phyloP scores from a whole-genome alignment of 2,113 vertebrate species.

The Oreocharis arfaki region DNA sequence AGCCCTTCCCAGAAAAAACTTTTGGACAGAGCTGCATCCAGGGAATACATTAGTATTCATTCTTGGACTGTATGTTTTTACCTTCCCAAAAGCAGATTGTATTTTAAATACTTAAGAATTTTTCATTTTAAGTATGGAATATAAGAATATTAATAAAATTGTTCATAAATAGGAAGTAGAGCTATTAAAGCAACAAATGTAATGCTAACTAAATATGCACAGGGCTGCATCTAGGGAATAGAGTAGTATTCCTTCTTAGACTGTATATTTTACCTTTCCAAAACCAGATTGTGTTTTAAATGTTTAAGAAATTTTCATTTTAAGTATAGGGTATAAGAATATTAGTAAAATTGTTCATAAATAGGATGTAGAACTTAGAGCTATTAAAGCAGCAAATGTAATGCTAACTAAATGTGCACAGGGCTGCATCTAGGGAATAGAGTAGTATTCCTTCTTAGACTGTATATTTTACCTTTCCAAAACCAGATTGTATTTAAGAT shows the following conservation, averaged over 20 bases:
- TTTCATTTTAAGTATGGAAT: neutral
- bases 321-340: neutral
- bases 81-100: neutral
- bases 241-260: neutral
- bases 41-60: too few species aligned
- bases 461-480: neutral
- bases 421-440: neutral
- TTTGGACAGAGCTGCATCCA: too few species aligned
- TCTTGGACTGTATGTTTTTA: neutral
- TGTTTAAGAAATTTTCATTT: neutral
- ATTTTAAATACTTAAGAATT: neutral
- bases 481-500: neutral
- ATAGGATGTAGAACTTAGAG: constrained; percentile 28
- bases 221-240: neutral
- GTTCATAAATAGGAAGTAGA: neutral
- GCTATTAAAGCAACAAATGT: constrained; percentile 64
- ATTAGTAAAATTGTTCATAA: neutral
- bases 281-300: neutral
- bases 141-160: neutral
- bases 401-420: constrained; percentile 46
- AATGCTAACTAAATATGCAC: constrained; percentile 46
- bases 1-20: neutral
- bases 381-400: constrained; percentile 59
- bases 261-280: neutral
- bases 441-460: neutral